Evolutionary conservation across 2,113 vertebrate species (phyloP).

Genomic region (Pao palembangensis): DNA sequence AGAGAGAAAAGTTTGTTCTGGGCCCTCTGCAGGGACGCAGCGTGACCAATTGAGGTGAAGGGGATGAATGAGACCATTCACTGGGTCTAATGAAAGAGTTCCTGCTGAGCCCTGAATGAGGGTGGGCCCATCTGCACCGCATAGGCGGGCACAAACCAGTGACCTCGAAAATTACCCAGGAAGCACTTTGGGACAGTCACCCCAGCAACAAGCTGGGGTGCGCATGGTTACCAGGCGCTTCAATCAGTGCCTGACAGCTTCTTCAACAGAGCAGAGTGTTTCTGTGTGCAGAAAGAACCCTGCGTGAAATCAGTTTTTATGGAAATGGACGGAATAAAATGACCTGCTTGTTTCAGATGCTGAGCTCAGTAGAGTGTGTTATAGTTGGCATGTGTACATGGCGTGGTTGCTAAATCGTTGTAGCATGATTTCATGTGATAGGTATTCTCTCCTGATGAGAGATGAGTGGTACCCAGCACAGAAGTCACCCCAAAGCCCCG

Average conservation of each 20-base stretch:
- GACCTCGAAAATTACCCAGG: slow-evolving; percentile 81
- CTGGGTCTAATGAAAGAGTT: slow-evolving; percentile 72
- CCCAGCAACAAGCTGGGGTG: slow-evolving; percentile 75
- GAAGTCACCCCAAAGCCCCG: no score
- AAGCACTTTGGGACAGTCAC: slow-evolving; percentile 78
- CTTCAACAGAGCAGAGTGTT: slow-evolving; percentile 64
- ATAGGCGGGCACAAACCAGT: slow-evolving; percentile 79
- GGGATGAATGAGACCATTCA: slow-evolving; percentile 78
- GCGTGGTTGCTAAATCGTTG: no score
- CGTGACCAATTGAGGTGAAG: slow-evolving; percentile 75
- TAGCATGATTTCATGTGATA: no score
- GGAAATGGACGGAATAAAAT: slow-evolving; percentile 13
- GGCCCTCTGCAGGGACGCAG: slow-evolving; percentile 66
- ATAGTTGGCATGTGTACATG: no score
- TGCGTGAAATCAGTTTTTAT: slow-evolving; percentile 65
- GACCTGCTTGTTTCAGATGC: not conserved
- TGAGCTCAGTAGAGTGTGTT: no score
- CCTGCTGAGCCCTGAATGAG: slow-evolving; percentile 73
- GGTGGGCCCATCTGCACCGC: slow-evolving; percentile 75
- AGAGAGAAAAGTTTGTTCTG: slow-evolving; percentile 72
- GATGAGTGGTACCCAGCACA: no score
- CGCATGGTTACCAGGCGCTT: slow-evolving; percentile 75
- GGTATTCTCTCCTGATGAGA: no score
- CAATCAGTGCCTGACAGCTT: slow-evolving; percentile 69
- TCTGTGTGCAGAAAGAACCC: slow-evolving; percentile 59